Percentiles rank a stretch among this genome's conserved stretches.
Evolutionary conservation across 2,113 vertebrate genomes (phyloP).

Genomic region (Alethe castanea): DNA sequence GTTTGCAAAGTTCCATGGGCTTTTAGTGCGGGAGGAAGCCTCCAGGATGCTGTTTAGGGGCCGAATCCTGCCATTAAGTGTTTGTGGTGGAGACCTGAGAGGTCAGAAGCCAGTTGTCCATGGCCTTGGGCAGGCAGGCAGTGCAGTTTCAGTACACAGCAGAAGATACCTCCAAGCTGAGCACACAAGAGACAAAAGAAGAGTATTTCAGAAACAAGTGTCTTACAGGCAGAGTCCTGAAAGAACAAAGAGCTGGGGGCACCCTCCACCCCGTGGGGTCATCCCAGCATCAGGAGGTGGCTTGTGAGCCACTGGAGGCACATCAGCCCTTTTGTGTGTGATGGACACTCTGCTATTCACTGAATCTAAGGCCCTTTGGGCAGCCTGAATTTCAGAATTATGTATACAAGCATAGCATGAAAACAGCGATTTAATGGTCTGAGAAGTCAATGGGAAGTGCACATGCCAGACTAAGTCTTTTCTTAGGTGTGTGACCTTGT

Average conservation of each 20-base stretch:
- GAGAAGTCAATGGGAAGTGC: not conserved
- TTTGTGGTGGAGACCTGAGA: not conserved
- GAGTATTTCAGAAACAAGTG: not conserved
- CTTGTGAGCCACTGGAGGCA: not conserved
- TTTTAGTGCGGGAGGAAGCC: not conserved
- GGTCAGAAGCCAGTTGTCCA: not conserved
- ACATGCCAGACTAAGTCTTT: not conserved
- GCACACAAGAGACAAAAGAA: rapidly evolving
- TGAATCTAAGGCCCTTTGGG: slow-evolving; percentile 1
- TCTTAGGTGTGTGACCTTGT: not conserved
- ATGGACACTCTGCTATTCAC: not conserved
- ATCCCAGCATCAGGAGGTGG: not conserved
- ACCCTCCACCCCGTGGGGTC: not conserved
- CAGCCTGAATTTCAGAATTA: not conserved
- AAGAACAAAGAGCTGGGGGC: not conserved
- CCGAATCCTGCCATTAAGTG: not conserved
- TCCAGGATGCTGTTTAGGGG: not conserved
- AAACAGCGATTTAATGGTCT: slow-evolving; percentile 8
- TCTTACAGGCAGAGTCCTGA: not conserved
- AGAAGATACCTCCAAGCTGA: not conserved
- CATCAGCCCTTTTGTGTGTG: not conserved
- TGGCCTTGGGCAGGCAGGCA: not conserved
- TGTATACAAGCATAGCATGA: not conserved
- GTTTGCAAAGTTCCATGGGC: not conserved
- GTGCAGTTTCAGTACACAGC: not conserved